Evolutionary conservation across 2,113 vertebrate species (phyloP).

Genomic region (Macrotus californicus): DNA sequence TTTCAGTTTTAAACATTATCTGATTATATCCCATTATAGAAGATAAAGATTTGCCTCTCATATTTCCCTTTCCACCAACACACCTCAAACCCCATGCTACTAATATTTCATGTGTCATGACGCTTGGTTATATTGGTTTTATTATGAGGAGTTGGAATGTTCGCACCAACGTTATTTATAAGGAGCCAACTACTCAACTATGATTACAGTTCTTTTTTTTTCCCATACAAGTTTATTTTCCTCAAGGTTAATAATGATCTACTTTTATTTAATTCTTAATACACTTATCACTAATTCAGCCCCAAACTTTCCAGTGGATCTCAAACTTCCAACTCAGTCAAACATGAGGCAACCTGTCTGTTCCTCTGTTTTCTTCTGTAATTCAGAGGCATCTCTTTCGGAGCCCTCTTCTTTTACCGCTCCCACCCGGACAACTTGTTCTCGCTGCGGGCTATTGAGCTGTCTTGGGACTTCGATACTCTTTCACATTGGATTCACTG

Average conservation of each 20-base stretch:
- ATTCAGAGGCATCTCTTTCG: not conserved
- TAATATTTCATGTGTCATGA: not conserved
- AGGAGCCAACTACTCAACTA: not conserved
- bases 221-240: not conserved
- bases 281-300: not conserved
- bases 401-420: not conserved
- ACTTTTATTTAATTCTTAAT: not conserved
- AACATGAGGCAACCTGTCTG: not conserved
- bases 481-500: too few species aligned
- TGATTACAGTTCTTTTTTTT: not conserved
- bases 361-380: not conserved
- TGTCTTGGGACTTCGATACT: not conserved
- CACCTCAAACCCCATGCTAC: not conserved
- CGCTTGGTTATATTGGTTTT: not conserved
- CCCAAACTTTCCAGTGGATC: not conserved
- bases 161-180: not conserved
- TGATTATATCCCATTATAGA: not conserved
- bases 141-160: not conserved
- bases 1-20: not conserved
- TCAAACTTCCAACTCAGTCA: not conserved
- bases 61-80: not conserved
- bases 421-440: not conserved
- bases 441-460: not conserved
- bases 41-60: not conserved
- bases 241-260: not conserved